Conservation (phyloP, 2,888 invertebrate genomes). For the Sarcophaga variegata region DNA sequence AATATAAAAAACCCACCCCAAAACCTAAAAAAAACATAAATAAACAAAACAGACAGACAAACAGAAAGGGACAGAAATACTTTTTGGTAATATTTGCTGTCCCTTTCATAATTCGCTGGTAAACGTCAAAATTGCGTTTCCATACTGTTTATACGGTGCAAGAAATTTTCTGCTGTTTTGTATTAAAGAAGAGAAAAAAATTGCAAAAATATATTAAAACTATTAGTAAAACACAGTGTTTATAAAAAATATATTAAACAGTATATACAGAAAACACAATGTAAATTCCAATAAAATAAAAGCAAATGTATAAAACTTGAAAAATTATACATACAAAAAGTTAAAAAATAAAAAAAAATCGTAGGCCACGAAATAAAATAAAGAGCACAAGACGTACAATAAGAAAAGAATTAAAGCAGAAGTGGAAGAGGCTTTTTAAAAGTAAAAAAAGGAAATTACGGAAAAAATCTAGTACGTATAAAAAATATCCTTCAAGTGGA, state of each 20-base stretch:
- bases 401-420: slow-evolving; percentile 41
- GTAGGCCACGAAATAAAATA: slow-evolving; percentile 53
- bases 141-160: no score
- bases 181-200: slow-evolving; percentile 50
- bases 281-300: slow-evolving; percentile 5
- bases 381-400: slow-evolving; percentile 47
- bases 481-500: slow-evolving; percentile 18
- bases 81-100: no score
- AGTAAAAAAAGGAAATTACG: slow-evolving; percentile 33
- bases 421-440: slow-evolving; percentile 51
- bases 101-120: no score
- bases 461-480: slow-evolving; percentile 55
- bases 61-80: no score
- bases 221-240: slow-evolving; percentile 50
- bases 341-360: slow-evolving; percentile 26
- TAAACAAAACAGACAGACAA: no score
- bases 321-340: slow-evolving; percentile 23
- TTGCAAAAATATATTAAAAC: slow-evolving; percentile 56
- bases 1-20: no score
- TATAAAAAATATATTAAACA: slow-evolving; percentile 40
- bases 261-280: slow-evolving; percentile 30
- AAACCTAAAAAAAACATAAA: no score
- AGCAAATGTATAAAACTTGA: slow-evolving; percentile 17
- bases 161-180: slow-evolving; percentile 62
- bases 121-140: no score